A percentile compares a stretch with the other conserved stretches of the same genome.
Conservation (phyloP, 2,797 vertebrate species). For the Myotis myotis region DNA sequence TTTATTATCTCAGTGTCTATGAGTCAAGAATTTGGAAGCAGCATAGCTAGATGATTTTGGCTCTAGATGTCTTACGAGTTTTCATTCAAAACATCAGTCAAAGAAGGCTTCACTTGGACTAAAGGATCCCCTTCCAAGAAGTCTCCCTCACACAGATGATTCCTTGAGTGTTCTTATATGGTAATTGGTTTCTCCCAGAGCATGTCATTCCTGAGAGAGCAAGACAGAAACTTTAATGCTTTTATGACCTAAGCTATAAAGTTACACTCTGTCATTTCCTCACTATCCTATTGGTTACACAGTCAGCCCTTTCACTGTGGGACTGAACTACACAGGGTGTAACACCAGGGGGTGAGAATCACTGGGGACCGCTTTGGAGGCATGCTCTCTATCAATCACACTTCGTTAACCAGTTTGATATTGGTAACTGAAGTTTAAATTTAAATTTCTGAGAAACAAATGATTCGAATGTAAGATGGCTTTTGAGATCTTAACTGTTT, state of each 20-base stretch:
- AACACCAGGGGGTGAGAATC: neutral
- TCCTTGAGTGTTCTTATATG: neutral
- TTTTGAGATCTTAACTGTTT: slow-evolving; percentile 16
- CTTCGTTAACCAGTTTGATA: neutral
- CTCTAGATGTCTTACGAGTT: neutral
- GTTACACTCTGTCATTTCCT: neutral
- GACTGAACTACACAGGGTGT: neutral
- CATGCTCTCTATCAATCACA: neutral
- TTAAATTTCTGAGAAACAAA: slow-evolving; percentile 22
- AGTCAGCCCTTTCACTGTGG: neutral
- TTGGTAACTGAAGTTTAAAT: neutral
- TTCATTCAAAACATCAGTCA: neutral
- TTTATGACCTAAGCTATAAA: neutral
- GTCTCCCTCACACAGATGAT: neutral
- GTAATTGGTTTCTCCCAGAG: neutral
- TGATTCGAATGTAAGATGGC: neutral
- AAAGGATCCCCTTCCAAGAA: neutral
- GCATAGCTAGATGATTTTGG: neutral
- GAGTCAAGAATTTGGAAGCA: neutral
- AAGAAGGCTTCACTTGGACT: neutral
- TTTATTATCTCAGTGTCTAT: neutral
- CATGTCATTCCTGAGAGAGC: neutral
- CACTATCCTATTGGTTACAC: neutral
- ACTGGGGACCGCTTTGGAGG: neutral
- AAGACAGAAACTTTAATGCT: neutral